These are phyloP conservation scores for Pterocles burchelli DNA, from an alignment of 2,113 vertebrate genomes.

Conservation along the genomic window DNA sequence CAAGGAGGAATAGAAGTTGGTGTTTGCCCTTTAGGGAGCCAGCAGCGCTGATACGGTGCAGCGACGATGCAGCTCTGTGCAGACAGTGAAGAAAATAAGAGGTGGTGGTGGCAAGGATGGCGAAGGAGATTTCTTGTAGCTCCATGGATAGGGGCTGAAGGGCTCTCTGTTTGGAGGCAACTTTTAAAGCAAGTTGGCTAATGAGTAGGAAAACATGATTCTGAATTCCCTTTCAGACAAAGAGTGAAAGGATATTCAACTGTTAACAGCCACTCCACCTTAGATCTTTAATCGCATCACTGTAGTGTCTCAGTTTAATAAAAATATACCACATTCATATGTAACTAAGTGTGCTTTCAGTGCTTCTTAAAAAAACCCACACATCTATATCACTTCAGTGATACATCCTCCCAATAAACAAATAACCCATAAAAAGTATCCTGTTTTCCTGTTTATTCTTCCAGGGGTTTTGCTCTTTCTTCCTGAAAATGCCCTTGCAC, in stretches of 20 bases:
- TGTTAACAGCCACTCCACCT: fast-evolving
- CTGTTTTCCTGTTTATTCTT: background rate
- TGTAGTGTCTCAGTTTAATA: background rate
- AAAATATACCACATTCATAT: background rate
- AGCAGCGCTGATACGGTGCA: fast-evolving
- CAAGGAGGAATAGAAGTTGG: background rate
- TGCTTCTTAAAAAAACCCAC: background rate
- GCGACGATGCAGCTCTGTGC: background rate
- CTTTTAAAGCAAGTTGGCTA: background rate
- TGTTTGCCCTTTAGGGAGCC: background rate
- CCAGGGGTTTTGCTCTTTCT: background rate
- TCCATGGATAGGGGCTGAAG: fast-evolving
- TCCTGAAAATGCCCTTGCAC: background rate
- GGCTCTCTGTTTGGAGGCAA: background rate
- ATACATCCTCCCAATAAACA: background rate
- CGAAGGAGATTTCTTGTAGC: background rate
- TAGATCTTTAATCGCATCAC: fast-evolving
- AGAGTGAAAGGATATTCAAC: background rate
- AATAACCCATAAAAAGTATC: background rate
- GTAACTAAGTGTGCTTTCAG: background rate
- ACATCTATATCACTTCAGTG: background rate
- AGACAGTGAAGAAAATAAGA: background rate
- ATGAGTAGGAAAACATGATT: fast-evolving
- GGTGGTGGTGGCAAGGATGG: too few species aligned
- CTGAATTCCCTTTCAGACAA: background rate